phyloP scores from a whole-genome alignment of 2,888 invertebrate genomes.

The Napeogenes inachia region DNA sequence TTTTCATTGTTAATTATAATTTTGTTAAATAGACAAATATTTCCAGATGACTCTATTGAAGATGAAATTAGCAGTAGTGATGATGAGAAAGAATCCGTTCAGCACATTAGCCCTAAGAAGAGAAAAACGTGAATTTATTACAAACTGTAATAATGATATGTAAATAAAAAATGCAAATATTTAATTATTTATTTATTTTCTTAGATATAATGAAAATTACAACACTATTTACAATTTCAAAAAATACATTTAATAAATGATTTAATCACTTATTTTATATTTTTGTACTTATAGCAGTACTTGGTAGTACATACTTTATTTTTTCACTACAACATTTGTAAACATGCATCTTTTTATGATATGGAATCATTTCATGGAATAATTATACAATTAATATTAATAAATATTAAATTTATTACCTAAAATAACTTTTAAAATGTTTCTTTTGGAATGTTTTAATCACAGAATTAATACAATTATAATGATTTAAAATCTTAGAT shows the following conservation, averaged over 20 bases:
- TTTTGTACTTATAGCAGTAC: not conserved
- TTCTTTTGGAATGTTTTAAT: conserved; percentile 48
- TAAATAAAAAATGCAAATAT: conserved; percentile 5
- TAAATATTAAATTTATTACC: not conserved
- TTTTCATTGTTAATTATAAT: no score
- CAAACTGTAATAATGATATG: conserved; percentile 5
- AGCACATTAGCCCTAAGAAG: conserved; percentile 45
- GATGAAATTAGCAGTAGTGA: conserved; percentile 40
- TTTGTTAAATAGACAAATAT: not conserved
- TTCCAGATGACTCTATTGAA: conserved; percentile 29
- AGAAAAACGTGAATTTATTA: conserved; percentile 34
- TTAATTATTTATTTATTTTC: conserved; percentile 7
- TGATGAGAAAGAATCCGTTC: conserved; percentile 37
- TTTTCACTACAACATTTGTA: conserved; percentile 1
- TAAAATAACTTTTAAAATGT: conserved; percentile 3
- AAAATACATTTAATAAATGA: conserved; percentile 1
- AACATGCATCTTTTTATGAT: conserved; percentile 2
- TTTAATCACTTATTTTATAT: not conserved
- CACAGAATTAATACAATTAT: conserved; percentile 34
- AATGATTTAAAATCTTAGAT: not conserved
- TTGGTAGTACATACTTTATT: not conserved
- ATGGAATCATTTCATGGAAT: not conserved
- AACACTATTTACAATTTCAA: conserved; percentile 5
- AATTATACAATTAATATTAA: not conserved
- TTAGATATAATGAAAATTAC: not conserved